These are phyloP conservation scores for Manis pentadactyla DNA, from an alignment of 2,797 vertebrate species.

Conservation along the genomic window DNA sequence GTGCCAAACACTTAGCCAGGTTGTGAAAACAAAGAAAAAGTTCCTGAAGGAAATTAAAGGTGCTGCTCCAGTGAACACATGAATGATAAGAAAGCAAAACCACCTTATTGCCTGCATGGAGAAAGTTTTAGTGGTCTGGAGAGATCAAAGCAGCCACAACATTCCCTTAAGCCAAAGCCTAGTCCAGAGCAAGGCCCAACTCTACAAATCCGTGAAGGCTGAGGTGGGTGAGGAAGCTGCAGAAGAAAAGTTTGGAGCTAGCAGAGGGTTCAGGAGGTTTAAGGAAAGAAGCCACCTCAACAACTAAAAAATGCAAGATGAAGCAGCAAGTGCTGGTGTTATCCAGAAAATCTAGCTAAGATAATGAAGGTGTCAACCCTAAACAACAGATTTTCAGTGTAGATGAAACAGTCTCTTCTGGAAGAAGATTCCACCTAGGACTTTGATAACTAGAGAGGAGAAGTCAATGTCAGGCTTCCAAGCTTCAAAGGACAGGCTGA, in stretches of 20 bases:
- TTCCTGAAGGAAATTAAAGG: not conserved
- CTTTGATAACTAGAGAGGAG: not conserved
- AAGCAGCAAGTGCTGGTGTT: not conserved
- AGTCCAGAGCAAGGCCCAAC: not conserved
- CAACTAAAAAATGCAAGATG: not conserved
- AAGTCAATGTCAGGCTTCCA: not conserved
- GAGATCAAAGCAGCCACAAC: not conserved
- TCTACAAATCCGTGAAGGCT: not conserved
- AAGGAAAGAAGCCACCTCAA: not conserved
- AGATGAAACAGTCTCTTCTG: not conserved
- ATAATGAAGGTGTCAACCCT: not conserved
- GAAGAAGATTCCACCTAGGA: not conserved
- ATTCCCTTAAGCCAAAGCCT: not conserved
- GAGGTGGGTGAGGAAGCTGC: not conserved
- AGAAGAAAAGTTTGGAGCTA: not conserved
- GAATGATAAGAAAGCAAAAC: not conserved
- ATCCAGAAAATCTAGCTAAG: not conserved
- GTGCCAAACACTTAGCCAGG: not conserved
- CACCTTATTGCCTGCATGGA: not conserved
- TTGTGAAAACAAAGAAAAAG: not conserved
- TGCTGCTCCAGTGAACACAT: not conserved
- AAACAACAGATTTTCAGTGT: not conserved
- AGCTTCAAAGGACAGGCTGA: not conserved
- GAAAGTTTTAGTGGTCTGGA: not conserved
- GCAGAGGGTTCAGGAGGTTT: not conserved